These are phyloP conservation scores for Sinelater perroti DNA, from an alignment of 2,888 invertebrate genomes.

Conservation along the genomic window DNA sequence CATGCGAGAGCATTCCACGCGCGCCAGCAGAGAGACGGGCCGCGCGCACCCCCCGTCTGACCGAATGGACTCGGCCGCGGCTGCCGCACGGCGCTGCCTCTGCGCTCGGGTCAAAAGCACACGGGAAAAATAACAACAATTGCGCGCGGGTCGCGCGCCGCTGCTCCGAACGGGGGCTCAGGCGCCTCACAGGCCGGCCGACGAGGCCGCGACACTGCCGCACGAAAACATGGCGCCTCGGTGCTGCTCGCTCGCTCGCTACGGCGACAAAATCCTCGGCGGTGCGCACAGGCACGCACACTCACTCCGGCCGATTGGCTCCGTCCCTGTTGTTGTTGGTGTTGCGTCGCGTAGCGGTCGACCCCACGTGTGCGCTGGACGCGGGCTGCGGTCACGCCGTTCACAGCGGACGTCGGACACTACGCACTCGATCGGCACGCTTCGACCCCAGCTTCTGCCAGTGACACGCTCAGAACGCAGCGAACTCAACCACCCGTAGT, in stretches of 20 bases:
- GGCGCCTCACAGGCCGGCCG: slow-evolving; percentile 23
- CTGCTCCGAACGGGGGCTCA: not conserved
- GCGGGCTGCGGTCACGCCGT: too few relatives aligned
- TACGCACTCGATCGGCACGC: too few relatives aligned
- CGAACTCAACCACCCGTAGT: slow-evolving; percentile 38
- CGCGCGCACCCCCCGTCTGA: slow-evolving; percentile 59
- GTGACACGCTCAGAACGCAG: slow-evolving; percentile 35
- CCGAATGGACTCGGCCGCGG: slow-evolving; percentile 63
- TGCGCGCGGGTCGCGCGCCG: slow-evolving; percentile 67
- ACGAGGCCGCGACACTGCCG: slow-evolving; percentile 14
- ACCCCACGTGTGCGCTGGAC: slow-evolving; percentile 24
- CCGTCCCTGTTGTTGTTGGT: slow-evolving; percentile 15
- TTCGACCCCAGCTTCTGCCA: slow-evolving; percentile 19
- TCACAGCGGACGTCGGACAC: too few relatives aligned
- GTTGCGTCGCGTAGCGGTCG: too few relatives aligned
- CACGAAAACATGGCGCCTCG: slow-evolving; percentile 34
- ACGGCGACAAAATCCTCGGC: slow-evolving; percentile 30
- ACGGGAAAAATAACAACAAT: slow-evolving; percentile 78
- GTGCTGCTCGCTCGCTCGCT: slow-evolving; percentile 26
- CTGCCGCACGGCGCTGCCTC: slow-evolving; percentile 59
- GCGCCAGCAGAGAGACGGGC: slow-evolving; percentile 44
- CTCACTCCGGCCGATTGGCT: slow-evolving; percentile 26
- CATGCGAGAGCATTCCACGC: slow-evolving; percentile 40
- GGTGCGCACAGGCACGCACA: slow-evolving; percentile 34
- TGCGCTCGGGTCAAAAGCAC: slow-evolving; percentile 68